Base-by-base conservation (phyloP, 2,888 invertebrate genomes). In the Papilio gigon region DNA sequence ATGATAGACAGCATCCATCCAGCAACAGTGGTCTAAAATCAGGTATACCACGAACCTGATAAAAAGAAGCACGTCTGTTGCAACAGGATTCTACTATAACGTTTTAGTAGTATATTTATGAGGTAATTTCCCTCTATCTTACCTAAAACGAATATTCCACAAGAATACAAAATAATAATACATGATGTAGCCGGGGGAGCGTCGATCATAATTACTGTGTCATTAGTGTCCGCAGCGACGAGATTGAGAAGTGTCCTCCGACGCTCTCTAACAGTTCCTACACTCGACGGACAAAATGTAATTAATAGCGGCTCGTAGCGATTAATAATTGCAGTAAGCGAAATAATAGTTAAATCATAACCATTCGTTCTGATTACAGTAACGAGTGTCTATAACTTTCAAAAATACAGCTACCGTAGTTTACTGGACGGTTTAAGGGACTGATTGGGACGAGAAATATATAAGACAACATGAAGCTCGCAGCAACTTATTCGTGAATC, bases 311-410 rank as follows among this genome's bases (percentile, higher is more conserved):
- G 17, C 30, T 30, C 53, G 17, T 27, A 56, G 53, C 30, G 17
- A 56, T 56, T 56, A 50, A 50, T 25, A 53, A 53, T 53, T 53
- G 30, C 53, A 11, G 25, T 14, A 14, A 50, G 42, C 17, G 42
- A 42, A 12, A 9, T 4, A 35, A 35, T 35, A 35, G 2, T 35
- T 35, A 35, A 35, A 11, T 6, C n/a, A n/a, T n/a, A n/a, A n/a
- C n/a, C n/a, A n/a, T n/a, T n/a, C n/a, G n/a, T n/a, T n/a, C n/a
- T n/a, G n/a, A n/a, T n/a, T n/a, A n/a, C n/a, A n/a, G n/a, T n/a
- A n/a, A n/a, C n/a, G n/a, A n/a, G n/a, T n/a, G n/a, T n/a, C n/a
- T n/a, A n/a, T n/a, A n/a, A n/a, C n/a, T n/a, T n/a, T n/a, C n/a
- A n/a, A n/a, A n/a, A n/a, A n/a, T n/a, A n/a, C n/a, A n/a, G n/a